A percentile compares a stretch with the other conserved stretches of the same genome.
Conservation (phyloP, 2,797 vertebrate species). For the Discoglossus pictus region DNA sequence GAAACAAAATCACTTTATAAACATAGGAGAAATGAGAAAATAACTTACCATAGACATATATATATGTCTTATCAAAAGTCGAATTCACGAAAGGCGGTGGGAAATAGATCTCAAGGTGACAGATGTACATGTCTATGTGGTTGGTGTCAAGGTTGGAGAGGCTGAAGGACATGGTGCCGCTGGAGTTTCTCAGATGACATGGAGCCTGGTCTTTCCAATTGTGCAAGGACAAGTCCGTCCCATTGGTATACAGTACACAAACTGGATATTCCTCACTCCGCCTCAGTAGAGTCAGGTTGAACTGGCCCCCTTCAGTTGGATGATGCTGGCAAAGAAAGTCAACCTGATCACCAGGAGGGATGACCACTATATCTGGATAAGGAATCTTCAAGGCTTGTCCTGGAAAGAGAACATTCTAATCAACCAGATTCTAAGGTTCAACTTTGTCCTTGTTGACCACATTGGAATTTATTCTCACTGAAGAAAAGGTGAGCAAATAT, state of each 20-base stretch:
- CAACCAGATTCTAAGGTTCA: too few relatives aligned
- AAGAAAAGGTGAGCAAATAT: too few relatives aligned
- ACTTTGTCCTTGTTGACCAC: too few relatives aligned
- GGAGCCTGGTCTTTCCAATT: constrained; percentile 1
- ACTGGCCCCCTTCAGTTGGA: not conserved
- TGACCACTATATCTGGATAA: constrained; percentile 2
- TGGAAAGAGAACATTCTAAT: constrained; percentile 8
- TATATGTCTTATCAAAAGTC: constrained; percentile 59
- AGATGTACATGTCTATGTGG: constrained; percentile 62
- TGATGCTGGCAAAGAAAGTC: constrained; percentile 10
- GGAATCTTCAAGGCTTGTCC: constrained; percentile 1
- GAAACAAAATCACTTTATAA: too few relatives aligned
- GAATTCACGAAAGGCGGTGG: constrained; percentile 64
- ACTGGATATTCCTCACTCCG: not conserved
- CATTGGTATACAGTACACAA: constrained; percentile 10
- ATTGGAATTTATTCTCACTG: too few relatives aligned
- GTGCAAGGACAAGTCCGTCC: not conserved
- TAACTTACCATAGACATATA: constrained; percentile 70
- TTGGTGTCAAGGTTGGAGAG: constrained; percentile 64
- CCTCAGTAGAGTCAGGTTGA: constrained; percentile 32
- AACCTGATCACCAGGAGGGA: not conserved
- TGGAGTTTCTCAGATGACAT: not conserved
- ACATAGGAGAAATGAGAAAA: constrained; percentile 7
- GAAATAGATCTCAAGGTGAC: constrained; percentile 59
- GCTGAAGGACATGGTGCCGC: constrained; percentile 59